Percentiles rank a stretch among this genome's conserved stretches.
Conservation (phyloP, 2,113 vertebrate genomes). For the Rhinolophus ferrumequinum region DNA sequence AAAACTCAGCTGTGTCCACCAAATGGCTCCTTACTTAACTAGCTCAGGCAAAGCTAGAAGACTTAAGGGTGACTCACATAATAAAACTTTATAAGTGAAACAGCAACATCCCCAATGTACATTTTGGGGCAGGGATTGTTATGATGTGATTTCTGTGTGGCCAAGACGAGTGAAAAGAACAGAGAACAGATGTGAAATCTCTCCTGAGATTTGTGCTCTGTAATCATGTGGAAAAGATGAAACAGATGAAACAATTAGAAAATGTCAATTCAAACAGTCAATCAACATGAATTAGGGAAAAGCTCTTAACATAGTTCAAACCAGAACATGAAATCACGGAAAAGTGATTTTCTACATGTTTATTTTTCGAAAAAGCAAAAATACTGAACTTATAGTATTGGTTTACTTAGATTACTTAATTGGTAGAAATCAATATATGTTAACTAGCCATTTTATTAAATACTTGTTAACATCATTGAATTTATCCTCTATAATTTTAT, state of each 20-base stretch:
- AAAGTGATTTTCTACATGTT: slow-evolving; percentile 51
- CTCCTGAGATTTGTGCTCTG: slow-evolving; percentile 11
- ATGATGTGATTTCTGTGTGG: not conserved
- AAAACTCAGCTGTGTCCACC: not conserved
- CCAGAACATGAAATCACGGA: slow-evolving; percentile 36
- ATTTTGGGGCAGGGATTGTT: not conserved
- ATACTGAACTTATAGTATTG: not conserved
- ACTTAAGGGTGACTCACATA: not conserved
- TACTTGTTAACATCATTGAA: not conserved
- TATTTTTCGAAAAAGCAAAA: slow-evolving; percentile 28
- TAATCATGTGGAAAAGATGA: slow-evolving; percentile 20
- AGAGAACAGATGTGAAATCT: slow-evolving; percentile 54
- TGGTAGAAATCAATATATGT: not conserved
- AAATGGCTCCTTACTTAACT: not conserved
- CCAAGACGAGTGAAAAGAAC: not conserved
- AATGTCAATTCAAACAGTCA: slow-evolving; percentile 50
- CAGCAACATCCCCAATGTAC: not conserved
- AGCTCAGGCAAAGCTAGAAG: not conserved
- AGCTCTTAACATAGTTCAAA: slow-evolving; percentile 55
- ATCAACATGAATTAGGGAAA: not conserved
- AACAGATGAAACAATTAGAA: slow-evolving; percentile 42
- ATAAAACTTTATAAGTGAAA: not conserved
- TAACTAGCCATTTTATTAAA: not conserved
- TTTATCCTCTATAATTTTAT: not conserved
- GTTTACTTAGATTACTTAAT: not conserved